These are phyloP conservation scores for Hololepta plana DNA, from an alignment of 2,888 invertebrate genomes.

Conservation along the genomic window DNA sequence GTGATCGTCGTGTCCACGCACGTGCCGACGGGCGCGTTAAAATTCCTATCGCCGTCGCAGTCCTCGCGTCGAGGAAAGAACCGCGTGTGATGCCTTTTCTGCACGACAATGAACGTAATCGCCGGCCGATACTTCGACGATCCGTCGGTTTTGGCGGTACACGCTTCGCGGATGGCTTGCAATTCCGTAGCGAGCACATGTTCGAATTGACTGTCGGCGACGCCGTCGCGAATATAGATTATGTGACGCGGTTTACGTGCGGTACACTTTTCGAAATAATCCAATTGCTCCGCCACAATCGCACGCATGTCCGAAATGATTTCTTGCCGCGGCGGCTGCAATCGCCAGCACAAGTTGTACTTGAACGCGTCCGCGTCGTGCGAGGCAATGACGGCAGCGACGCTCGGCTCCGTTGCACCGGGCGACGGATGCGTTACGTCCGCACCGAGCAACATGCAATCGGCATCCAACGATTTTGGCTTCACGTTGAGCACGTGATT, in stretches of 20 bases:
- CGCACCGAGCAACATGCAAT: conserved; percentile 52
- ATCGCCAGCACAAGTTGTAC: conserved; percentile 58
- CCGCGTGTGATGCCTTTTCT: conserved; percentile 91
- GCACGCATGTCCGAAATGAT: conserved; percentile 54
- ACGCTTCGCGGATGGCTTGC: conserved; percentile 53
- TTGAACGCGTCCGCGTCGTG: conserved; percentile 45
- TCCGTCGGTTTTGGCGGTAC: too few relatives aligned
- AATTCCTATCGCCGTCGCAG: conserved; percentile 36
- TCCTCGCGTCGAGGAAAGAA: conserved; percentile 27
- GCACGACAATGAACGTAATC: conserved; percentile 84
- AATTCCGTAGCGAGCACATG: conserved; percentile 10
- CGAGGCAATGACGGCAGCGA: conserved; percentile 61
- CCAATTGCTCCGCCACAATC: conserved; percentile 38
- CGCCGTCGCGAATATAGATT: conserved; percentile 70
- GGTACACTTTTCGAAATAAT: conserved; percentile 31
- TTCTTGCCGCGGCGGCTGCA: conserved; percentile 58
- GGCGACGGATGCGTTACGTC: conserved; percentile 89
- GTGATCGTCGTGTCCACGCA: conserved; percentile 65
- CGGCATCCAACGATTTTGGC: conserved; percentile 31
- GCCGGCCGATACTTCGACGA: conserved; percentile 48
- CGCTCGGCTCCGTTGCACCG: conserved; percentile 46
- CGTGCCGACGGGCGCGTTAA: conserved; percentile 70
- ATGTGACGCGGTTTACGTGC: conserved; percentile 42
- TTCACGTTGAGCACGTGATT: conserved; percentile 40
- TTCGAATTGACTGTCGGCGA: conserved; percentile 74